phyloP scores from a whole-genome alignment of 2,888 invertebrate species.

The Ferrisia virgata region DNA sequence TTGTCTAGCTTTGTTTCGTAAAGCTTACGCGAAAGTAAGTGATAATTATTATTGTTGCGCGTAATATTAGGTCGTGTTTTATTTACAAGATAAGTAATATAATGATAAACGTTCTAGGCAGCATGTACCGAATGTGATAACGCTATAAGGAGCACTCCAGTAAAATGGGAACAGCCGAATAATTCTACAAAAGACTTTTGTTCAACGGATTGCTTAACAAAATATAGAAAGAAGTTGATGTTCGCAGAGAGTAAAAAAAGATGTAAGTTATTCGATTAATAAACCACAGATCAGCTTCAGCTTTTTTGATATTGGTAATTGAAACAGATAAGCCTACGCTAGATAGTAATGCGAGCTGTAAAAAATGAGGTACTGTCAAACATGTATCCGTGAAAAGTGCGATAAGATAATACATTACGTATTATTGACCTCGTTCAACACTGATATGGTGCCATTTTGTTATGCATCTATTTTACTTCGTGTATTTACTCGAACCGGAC shows the following conservation, averaged over 20 bases:
- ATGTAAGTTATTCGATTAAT: neutral
- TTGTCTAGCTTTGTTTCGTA: constrained; percentile 82
- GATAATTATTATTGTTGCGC: too few species aligned
- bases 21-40: constrained; percentile 57
- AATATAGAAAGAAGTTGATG: constrained; percentile 68
- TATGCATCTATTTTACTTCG: neutral
- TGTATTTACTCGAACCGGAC: neutral
- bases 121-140: constrained; percentile 85
- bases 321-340: neutral
- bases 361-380: neutral
- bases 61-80: neutral
- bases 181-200: constrained; percentile 76
- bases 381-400: neutral
- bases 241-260: constrained; percentile 12
- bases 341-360: neutral
- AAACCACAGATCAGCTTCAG: neutral
- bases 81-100: neutral
- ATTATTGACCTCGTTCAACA: neutral
- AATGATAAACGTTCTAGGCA: constrained; percentile 56
- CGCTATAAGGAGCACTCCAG: constrained; percentile 75
- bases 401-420: constrained; percentile 2
- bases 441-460: neutral
- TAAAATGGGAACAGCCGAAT: constrained; percentile 56
- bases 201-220: constrained; percentile 77
- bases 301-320: neutral